A percentile compares a stretch with the other conserved stretches of the same genome.
These are phyloP conservation scores for Mesocentrotus franciscanus DNA, from an alignment of 53 echinoderm and acorn worm genomes.

Conservation along the genomic window DNA sequence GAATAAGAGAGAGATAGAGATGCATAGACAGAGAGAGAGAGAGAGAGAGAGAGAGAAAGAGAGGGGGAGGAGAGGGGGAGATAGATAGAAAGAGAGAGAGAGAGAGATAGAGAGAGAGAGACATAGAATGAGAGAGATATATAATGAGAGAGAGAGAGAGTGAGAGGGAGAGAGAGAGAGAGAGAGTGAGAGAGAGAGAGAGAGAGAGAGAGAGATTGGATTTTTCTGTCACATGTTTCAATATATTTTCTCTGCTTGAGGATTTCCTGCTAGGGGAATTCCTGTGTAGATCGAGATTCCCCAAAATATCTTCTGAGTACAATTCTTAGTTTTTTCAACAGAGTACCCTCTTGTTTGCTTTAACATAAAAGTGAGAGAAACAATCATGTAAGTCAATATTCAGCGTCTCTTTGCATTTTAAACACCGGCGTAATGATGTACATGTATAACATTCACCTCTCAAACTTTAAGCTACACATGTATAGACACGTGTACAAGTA, in stretches of 20 bases:
- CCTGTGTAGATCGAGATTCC: neutral
- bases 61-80: neutral
- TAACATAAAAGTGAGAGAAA: too few relatives aligned
- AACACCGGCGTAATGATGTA: too few relatives aligned
- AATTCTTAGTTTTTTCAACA: too few relatives aligned
- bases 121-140: neutral
- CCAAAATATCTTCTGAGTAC: too few relatives aligned
- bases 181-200: neutral
- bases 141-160: too few relatives aligned
- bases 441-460: too few relatives aligned
- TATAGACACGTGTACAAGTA: too few relatives aligned
- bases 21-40: neutral
- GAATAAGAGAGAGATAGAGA: neutral
- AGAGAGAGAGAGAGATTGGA: neutral
- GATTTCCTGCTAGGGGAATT: neutral
- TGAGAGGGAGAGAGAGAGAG: neutral
- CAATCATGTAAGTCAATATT: too few relatives aligned
- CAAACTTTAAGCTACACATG: too few relatives aligned
- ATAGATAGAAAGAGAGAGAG: neutral
- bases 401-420: too few relatives aligned
- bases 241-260: neutral
- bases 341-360: too few relatives aligned
- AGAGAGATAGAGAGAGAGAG: neutral
- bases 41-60: too few relatives aligned
- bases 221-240: neutral